Evolutionary conservation across 2,113 vertebrate species (phyloP).

Genomic region (Sterrhoptilus dennistouni): DNA sequence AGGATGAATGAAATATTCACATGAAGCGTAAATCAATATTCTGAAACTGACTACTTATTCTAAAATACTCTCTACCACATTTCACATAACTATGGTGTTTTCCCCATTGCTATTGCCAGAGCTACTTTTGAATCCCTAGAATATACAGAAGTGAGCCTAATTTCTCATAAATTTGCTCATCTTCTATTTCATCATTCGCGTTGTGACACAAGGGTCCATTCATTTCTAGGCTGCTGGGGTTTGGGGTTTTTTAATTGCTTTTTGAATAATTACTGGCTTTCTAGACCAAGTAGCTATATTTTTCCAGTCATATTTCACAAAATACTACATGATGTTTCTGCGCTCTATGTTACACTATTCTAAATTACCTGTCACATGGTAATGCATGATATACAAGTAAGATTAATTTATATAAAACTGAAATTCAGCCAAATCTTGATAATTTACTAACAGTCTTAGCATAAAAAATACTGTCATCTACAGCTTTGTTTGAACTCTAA

Average conservation of each 20-base stretch:
- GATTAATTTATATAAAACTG: neutral
- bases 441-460: neutral
- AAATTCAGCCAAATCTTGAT: neutral
- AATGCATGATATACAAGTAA: neutral
- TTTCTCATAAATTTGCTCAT: neutral
- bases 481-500: neutral
- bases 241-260: neutral
- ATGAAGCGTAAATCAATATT: neutral
- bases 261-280: neutral
- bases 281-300: neutral
- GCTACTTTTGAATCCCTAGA: neutral
- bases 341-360: neutral
- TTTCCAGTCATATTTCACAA: slow-evolving; percentile 7
- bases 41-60: slow-evolving; percentile 6
- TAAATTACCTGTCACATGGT: neutral
- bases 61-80: neutral
- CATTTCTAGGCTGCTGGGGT: neutral
- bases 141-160: neutral
- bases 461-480: neutral
- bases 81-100: neutral
- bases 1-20: neutral
- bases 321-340: neutral
- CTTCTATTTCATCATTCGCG: neutral
- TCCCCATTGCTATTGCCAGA: neutral
- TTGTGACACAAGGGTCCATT: neutral